Evolutionary conservation across 1,140 invertebrate species (phyloP).

Genomic region (Cotesia chilonis): DNA sequence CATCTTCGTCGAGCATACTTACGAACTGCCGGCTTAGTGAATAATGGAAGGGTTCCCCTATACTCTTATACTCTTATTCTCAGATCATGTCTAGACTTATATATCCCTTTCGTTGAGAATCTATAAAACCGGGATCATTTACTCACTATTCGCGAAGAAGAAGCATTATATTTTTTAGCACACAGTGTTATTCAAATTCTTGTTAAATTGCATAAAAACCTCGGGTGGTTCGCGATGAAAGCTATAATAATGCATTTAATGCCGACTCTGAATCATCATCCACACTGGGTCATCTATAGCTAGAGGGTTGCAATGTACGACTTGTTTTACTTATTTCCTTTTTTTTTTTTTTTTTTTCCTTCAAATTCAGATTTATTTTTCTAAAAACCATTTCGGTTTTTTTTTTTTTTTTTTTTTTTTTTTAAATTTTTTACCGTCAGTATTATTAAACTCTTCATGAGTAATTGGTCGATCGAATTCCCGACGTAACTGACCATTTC

Average conservation of each 20-base stretch:
- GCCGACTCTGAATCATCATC: conserved; percentile 52
- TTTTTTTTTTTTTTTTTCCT: conserved; percentile 12
- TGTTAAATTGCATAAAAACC: conserved; percentile 63
- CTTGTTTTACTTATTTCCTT: not conserved
- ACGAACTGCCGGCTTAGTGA: conserved; percentile 30
- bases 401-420: not conserved
- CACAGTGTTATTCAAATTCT: conserved; percentile 64
- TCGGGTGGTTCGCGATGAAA: conserved; percentile 45
- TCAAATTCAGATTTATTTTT: too few relatives aligned
- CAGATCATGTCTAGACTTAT: conserved; percentile 45
- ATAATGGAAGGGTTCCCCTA: conserved; percentile 46
- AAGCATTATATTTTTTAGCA: conserved; percentile 41
- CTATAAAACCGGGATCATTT: conserved; percentile 41
- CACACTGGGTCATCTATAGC: conserved; percentile 55
- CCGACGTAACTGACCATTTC: too few relatives aligned
- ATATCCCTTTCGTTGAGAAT: conserved; percentile 36
- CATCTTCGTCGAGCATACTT: conserved; percentile 25
- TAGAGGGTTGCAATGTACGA: conserved; percentile 37
- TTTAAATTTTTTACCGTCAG: too few relatives aligned
- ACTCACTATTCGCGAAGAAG: conserved; percentile 10
- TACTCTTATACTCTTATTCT: not conserved
- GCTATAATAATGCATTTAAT: conserved; percentile 52
- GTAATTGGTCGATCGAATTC: too few relatives aligned
- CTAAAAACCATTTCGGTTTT: not conserved
- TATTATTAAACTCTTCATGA: too few relatives aligned